These are phyloP conservation scores for Sitta europaea DNA, from an alignment of 2,113 vertebrate species.

Conservation along the genomic window DNA sequence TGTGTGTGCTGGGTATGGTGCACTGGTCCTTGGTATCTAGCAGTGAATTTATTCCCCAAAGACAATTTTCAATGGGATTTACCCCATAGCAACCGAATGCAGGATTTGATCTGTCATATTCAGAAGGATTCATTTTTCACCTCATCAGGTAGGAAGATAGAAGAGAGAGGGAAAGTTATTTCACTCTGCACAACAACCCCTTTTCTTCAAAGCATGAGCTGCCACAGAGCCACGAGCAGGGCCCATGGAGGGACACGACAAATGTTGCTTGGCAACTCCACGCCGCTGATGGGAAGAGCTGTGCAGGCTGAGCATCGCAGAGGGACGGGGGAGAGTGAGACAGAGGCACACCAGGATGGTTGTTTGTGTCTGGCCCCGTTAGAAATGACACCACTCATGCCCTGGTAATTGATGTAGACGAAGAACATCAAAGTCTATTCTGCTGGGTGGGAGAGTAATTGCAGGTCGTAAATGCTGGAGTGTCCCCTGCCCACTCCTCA, in stretches of 20 bases:
- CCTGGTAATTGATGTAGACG: background rate
- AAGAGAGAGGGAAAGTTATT: background rate
- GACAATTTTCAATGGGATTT: background rate
- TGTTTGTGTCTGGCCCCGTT: background rate
- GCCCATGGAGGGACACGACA: background rate
- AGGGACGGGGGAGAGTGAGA: background rate
- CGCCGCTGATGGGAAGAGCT: background rate
- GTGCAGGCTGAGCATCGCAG: background rate
- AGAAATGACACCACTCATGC: background rate
- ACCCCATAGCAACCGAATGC: background rate
- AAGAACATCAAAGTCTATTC: background rate
- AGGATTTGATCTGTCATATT: background rate
- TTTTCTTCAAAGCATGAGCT: background rate
- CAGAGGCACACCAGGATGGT: background rate
- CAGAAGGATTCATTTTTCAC: conserved; percentile 9
- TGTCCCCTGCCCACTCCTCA: background rate
- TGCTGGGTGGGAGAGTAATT: background rate
- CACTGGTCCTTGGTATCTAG: background rate
- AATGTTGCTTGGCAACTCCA: conserved; percentile 57
- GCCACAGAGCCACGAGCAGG: background rate
- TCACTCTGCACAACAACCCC: background rate
- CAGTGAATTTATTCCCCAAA: conserved; percentile 19
- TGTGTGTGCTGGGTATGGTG: background rate
- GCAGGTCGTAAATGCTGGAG: background rate
- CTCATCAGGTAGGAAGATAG: background rate